Conservation (phyloP, 2,113 vertebrate species). For the Stomatorhinus ivindoensis region DNA sequence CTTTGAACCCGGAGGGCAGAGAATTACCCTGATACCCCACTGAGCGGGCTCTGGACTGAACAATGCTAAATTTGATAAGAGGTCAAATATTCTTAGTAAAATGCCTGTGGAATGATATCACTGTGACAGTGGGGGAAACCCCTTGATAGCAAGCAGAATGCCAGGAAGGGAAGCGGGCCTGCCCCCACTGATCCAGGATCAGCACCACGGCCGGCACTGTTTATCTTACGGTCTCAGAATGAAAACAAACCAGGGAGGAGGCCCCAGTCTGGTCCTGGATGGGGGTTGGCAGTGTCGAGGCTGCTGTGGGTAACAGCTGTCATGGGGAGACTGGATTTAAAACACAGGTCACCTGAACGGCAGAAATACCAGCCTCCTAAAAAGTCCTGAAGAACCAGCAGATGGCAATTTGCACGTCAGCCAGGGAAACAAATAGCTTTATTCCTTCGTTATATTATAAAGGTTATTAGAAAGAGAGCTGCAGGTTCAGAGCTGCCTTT, state of each 20-base stretch:
- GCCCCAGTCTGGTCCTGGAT: background rate
- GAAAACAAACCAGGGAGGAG: background rate
- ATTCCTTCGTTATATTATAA: background rate
- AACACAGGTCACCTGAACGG: slow-evolving; percentile 2
- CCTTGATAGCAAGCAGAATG: background rate
- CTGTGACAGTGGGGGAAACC: background rate
- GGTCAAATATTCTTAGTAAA: background rate
- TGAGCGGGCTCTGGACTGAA: background rate
- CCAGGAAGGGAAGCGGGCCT: background rate
- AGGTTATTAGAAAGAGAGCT: slow-evolving; percentile 15
- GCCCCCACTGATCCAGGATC: background rate
- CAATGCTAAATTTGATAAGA: background rate
- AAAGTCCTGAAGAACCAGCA: slow-evolving; percentile 27
- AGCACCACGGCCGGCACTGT: background rate
- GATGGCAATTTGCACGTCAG: background rate
- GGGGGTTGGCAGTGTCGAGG: background rate
- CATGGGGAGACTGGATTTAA: background rate
- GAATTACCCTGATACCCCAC: background rate
- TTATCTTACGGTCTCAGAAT: background rate
- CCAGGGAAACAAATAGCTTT: background rate
- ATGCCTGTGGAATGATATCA: background rate
- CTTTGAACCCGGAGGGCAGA: background rate
- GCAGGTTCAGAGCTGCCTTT: slow-evolving; percentile 27
- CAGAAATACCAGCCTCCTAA: slow-evolving; percentile 13
- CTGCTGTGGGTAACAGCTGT: slow-evolving; percentile 3